A percentile compares a stretch with the other conserved stretches of the same genome.
These are phyloP conservation scores for Batillaria attramentaria DNA, from an alignment of 1,140 invertebrate species.

Conservation along the genomic window DNA sequence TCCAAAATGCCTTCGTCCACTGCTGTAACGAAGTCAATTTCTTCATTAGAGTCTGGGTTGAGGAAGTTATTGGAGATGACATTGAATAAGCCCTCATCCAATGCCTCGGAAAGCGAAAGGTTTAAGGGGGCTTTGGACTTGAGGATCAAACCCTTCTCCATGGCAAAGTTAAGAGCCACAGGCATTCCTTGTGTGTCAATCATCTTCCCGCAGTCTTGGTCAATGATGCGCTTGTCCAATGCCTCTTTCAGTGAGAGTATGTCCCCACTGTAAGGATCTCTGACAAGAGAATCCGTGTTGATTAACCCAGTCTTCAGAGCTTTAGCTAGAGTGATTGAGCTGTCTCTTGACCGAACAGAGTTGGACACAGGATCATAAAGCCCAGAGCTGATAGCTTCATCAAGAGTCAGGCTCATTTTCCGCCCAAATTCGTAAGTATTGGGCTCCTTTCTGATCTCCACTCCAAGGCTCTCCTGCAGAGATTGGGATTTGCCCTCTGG, in stretches of 20 bases:
- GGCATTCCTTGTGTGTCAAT: conserved; percentile 78
- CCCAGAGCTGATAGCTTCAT: conserved; percentile 85
- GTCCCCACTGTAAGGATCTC: conserved; percentile 80
- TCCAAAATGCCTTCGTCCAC: conserved; percentile 84
- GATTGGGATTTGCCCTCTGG: conserved; percentile 38
- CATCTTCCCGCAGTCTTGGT: conserved; percentile 80
- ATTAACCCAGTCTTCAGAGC: conserved; percentile 90
- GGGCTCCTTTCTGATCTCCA: conserved; percentile 29
- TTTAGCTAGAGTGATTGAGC: conserved; percentile 71
- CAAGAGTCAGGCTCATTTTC: conserved; percentile 78
- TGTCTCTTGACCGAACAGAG: conserved; percentile 51
- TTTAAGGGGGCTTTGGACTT: conserved; percentile 87
- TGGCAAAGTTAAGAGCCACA: conserved; percentile 89
- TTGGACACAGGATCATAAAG: conserved; percentile 84
- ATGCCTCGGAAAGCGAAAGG: conserved; percentile 86
- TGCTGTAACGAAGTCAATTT: conserved; percentile 79
- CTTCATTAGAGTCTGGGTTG: conserved; percentile 64
- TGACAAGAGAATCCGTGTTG: conserved; percentile 77
- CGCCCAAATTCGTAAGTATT: conserved; percentile 41
- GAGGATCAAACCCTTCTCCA: conserved; percentile 86
- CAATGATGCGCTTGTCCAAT: conserved; percentile 84
- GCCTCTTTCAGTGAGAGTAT: conserved; percentile 87
- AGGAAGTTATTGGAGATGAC: conserved; percentile 83
- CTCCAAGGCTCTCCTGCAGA: conserved; percentile 37
- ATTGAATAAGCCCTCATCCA: conserved; percentile 87